Conservation (phyloP, 2,113 vertebrate genomes). For the Apistogramma diplotaenia region DNA sequence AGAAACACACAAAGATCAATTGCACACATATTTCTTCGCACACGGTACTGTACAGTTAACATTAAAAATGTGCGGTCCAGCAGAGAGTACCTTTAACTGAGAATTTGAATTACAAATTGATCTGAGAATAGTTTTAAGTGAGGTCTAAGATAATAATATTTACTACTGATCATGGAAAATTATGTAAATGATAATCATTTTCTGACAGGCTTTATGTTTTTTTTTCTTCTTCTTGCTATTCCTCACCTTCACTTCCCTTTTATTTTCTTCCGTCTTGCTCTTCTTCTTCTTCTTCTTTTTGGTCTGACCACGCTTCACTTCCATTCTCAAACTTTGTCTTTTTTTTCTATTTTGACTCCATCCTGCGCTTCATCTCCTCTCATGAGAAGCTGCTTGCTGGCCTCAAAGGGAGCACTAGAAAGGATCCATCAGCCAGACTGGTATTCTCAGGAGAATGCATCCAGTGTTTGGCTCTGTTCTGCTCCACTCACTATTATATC, state of each 20-base stretch:
- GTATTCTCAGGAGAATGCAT: conserved; percentile 59
- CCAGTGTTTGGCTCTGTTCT: conserved; percentile 55
- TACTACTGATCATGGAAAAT: conserved; percentile 28
- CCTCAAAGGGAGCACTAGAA: conserved; percentile 62
- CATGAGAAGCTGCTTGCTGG: conserved; percentile 38
- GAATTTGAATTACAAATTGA: conserved; percentile 60
- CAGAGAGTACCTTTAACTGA: neutral
- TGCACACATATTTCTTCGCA: neutral
- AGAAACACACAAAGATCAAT: neutral
- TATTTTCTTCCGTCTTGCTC: conserved; percentile 12
- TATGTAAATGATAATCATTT: conserved; percentile 38
- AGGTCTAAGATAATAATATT: conserved; percentile 38
- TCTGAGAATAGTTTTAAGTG: conserved; percentile 47
- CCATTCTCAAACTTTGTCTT: conserved; percentile 35
- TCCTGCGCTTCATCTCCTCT: conserved; percentile 59
- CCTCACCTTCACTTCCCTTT: conserved; percentile 11
- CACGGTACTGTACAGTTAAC: neutral
- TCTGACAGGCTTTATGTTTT: conserved; percentile 24
- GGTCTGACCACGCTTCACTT: conserved; percentile 44
- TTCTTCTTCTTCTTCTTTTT: conserved; percentile 8
- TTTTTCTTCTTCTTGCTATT: neutral
- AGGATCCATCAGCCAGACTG: conserved; percentile 65
- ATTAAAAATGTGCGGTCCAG: neutral
- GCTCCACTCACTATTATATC: conserved; percentile 62
- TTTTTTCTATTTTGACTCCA: conserved; percentile 40